Evolutionary conservation across 2,113 vertebrate genomes (phyloP).

Genomic region (Marmota monax): DNA sequence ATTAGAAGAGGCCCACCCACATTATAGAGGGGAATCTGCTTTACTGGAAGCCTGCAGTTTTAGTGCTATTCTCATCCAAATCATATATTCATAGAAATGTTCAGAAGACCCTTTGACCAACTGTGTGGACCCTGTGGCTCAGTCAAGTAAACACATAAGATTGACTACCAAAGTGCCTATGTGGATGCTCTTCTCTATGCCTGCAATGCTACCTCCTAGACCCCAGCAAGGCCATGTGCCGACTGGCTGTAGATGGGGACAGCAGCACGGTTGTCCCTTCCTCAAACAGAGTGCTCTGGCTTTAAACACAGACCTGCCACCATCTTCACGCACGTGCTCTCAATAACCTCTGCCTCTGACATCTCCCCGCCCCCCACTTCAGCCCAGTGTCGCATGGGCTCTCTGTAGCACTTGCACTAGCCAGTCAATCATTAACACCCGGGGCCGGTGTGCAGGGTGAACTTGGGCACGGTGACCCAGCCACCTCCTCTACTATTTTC

Average conservation of each 20-base stretch:
- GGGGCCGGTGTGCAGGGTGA: neutral
- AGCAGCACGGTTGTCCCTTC: neutral
- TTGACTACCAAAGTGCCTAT: neutral
- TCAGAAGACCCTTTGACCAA: neutral
- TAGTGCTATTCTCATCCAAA: neutral
- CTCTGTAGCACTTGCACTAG: no score
- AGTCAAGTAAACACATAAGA: neutral
- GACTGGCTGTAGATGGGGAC: neutral
- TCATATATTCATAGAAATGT: neutral
- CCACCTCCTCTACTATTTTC: neutral
- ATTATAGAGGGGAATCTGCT: neutral
- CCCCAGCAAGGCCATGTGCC: neutral
- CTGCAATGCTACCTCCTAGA: neutral
- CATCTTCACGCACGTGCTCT: no score
- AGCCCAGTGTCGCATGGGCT: no score
- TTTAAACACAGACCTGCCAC: no score
- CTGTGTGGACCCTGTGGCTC: neutral
- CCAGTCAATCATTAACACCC: neutral
- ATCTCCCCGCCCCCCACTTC: no score
- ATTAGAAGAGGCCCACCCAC: neutral
- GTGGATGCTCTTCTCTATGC: neutral
- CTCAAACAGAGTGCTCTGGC: no score
- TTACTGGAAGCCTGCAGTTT: neutral
- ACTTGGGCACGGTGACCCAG: neutral
- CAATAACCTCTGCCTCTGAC: no score